These are phyloP conservation scores for Oryctes rhinoceros DNA, from an alignment of 1,140 invertebrate genomes.

Conservation along the genomic window DNA sequence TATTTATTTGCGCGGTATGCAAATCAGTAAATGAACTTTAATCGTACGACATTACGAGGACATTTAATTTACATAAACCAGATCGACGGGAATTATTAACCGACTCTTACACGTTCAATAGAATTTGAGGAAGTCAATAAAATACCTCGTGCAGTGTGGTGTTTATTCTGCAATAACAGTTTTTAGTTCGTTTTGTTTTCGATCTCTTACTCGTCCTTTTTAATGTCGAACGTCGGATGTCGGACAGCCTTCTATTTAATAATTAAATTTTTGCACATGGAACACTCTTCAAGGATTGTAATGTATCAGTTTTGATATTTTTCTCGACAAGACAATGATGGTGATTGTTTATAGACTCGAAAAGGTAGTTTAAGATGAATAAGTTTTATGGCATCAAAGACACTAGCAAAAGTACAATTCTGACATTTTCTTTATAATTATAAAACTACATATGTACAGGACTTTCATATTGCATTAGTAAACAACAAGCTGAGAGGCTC, in stretches of 20 bases:
- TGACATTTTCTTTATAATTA: no score
- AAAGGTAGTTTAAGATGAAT: neutral
- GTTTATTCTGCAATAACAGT: neutral
- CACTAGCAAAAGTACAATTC: no score
- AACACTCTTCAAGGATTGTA: neutral
- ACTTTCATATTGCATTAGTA: no score
- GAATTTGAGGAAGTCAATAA: conserved; percentile 20
- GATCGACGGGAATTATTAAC: conserved; percentile 1
- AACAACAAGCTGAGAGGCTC: no score
- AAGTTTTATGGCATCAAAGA: no score
- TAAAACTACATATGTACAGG: no score
- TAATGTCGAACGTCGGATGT: neutral
- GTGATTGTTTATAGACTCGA: neutral
- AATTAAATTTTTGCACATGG: neutral
- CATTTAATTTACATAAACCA: conserved; percentile 36
- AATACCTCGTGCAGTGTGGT: conserved; percentile 15
- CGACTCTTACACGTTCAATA: neutral
- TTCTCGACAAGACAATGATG: neutral
- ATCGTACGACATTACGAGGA: conserved; percentile 12
- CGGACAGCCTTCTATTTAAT: neutral
- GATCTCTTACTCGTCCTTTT: neutral
- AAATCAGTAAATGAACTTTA: conserved; percentile 33
- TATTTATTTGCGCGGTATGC: conserved; percentile 22
- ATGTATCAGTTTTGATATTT: neutral
- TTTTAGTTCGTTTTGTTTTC: neutral